These are phyloP conservation scores for Drepana arcuata DNA, from an alignment of 1,140 invertebrate genomes.

Conservation along the genomic window DNA sequence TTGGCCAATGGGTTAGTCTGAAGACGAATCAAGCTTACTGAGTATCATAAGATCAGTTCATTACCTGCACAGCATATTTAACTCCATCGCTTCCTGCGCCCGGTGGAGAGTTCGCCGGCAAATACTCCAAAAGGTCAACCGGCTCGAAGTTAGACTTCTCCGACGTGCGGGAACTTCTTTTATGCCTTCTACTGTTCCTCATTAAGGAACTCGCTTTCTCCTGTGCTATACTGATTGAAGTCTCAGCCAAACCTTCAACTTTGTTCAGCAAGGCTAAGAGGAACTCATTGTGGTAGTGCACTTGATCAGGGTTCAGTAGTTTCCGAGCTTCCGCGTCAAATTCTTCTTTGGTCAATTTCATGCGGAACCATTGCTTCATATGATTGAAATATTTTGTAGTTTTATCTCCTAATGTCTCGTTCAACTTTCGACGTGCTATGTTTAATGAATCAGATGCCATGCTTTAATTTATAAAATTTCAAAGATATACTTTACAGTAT, in stretches of 20 bases:
- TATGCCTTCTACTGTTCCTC: slow-evolving; percentile 70
- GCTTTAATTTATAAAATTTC: slow-evolving; percentile 6
- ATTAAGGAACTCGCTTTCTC: slow-evolving; percentile 69
- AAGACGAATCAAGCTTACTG: not conserved
- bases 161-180: slow-evolving; percentile 73
- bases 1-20: not conserved
- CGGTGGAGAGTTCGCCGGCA: slow-evolving; percentile 55
- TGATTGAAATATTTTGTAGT: slow-evolving; percentile 77
- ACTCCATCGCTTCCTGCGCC: slow-evolving; percentile 56
- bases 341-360: slow-evolving; percentile 84
- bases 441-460: slow-evolving; percentile 59
- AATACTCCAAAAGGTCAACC: slow-evolving; percentile 69
- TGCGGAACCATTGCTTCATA: slow-evolving; percentile 82
- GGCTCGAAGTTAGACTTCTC: slow-evolving; percentile 80
- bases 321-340: slow-evolving; percentile 84
- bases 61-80: slow-evolving; percentile 56
- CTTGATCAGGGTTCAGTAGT: slow-evolving; percentile 78
- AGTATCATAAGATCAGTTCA: slow-evolving; percentile 39
- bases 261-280: slow-evolving; percentile 83
- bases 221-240: slow-evolving; percentile 70
- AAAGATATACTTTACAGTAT: not conserved
- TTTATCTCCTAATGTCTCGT: slow-evolving; percentile 77
- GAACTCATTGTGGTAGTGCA: slow-evolving; percentile 88
- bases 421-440: slow-evolving; percentile 74
- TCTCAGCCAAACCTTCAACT: slow-evolving; percentile 76